Evolutionary conservation across 2,113 vertebrate species (phyloP).

Genomic region (Atractosteus spatula): DNA sequence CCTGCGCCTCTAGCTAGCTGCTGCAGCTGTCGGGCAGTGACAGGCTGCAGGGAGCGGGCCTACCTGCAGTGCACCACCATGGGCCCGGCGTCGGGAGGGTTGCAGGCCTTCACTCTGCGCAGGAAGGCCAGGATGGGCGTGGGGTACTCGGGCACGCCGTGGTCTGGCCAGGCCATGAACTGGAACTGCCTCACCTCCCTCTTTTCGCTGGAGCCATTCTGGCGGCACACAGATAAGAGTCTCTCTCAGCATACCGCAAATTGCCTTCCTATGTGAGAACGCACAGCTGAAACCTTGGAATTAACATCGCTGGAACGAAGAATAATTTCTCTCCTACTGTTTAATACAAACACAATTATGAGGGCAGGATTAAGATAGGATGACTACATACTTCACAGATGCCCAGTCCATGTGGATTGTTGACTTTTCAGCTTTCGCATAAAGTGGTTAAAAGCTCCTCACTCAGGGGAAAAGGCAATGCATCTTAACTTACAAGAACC

Average conservation of each 20-base stretch:
- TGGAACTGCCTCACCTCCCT: slow-evolving; percentile 94
- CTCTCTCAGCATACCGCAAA: no score
- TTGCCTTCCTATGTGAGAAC: background rate
- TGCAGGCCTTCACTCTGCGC: slow-evolving; percentile 85
- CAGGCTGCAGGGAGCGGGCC: background rate
- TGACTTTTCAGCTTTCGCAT: no score
- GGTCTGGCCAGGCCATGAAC: slow-evolving; percentile 96
- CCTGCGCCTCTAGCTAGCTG: no score
- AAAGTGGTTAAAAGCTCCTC: no score
- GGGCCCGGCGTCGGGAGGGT: slow-evolving; percentile 85
- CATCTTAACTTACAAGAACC: no score
- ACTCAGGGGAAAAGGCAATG: no score
- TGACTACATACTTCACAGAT: no score
- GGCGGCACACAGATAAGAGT: slow-evolving; percentile 14
- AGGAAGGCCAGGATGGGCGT: slow-evolving; percentile 89
- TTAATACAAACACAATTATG: slow-evolving; percentile 14
- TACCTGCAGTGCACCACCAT: slow-evolving; percentile 98
- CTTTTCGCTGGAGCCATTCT: slow-evolving; percentile 94
- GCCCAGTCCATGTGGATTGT: no score
- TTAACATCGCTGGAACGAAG: background rate
- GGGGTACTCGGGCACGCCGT: slow-evolving; percentile 92
- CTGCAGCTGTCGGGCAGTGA: background rate
- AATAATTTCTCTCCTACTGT: background rate
- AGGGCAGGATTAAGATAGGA: no score
- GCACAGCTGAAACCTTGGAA: background rate